These are phyloP conservation scores for Callyntrura guangdongensis DNA, from an alignment of 2,888 invertebrate species.

Conservation along the genomic window DNA sequence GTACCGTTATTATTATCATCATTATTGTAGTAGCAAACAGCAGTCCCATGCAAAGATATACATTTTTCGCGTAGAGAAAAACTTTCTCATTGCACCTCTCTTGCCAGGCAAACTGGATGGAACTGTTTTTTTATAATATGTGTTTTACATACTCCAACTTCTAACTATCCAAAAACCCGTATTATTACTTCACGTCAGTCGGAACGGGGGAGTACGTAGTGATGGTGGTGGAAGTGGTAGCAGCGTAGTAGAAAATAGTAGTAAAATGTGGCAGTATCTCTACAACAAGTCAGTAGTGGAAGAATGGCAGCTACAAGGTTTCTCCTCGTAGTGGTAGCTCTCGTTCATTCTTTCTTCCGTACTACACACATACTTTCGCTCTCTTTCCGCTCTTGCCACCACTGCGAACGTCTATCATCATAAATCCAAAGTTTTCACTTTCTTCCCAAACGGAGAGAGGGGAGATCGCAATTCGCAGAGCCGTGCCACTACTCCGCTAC, in stretches of 20 bases:
- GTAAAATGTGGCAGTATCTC: conserved; percentile 65
- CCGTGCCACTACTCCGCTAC: conserved; percentile 63
- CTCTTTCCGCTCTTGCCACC: conserved; percentile 77
- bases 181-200: conserved; percentile 63
- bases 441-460: conserved; percentile 68
- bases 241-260: conserved; percentile 53
- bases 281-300: conserved; percentile 60
- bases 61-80: not conserved
- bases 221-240: conserved; percentile 29
- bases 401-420: conserved; percentile 80
- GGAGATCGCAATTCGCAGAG: conserved; percentile 61
- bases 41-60: not conserved
- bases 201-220: not conserved
- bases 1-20: conserved; percentile 45
- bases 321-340: conserved; percentile 65
- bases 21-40: not conserved
- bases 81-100: conserved; percentile 23
- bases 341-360: conserved; percentile 77
- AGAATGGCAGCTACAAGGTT: conserved; percentile 68
- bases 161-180: conserved; percentile 56
- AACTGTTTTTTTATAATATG: conserved; percentile 9
- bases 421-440: conserved; percentile 82
- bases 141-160: conserved; percentile 48
- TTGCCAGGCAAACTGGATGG: conserved; percentile 31
- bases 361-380: conserved; percentile 77